Base-by-base conservation (phyloP, 2,113 vertebrate genomes). In the Calyptommatus sinebrachiatus region DNA sequence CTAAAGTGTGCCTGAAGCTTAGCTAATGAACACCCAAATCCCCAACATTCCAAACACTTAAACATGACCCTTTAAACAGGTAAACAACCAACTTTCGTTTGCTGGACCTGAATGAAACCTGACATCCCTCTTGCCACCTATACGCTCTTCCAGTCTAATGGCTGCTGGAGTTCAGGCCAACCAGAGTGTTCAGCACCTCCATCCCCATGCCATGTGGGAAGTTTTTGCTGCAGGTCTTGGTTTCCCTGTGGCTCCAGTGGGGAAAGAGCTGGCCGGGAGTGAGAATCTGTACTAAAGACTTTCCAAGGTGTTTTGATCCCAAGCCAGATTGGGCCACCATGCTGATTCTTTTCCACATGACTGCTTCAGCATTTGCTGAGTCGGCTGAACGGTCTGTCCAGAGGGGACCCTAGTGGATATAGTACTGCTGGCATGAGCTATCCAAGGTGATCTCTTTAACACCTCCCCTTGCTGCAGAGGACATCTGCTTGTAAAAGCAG, bases 371-470 rank as follows among this genome's bases (percentile, higher is more conserved):
- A 63, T 69, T 63, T 79, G 71, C 76, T 68, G 76, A 83, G 82
- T 74, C 28, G 53, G 63, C 76, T 31, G 63, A 69, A 48, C 4
- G 61, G 76, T 4, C 50, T 8, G 7, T 29, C 76, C 20, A 21
- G 50, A 41, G 0, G 28, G 28, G 63, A 7, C 71, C 63, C 53
- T 4, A 22, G 22, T 9, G 65, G 63, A 74, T 35, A 22, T 14
- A 18, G 53, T 2, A 57, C n/a, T 31, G 12, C 53, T 78, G 76
- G 76, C 53, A 72, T n/a, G 0, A 18, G 28, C 70, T 68, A 22
- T 78, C 76, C 69, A 57, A 73, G 76, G 76, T 68, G 76, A 78
- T 78, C 62, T 73, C 76, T 78, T 73, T 74, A 83, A 83, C 82
- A 83, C 71, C 65, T 62, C 3, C 71, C 53, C 26, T 50, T 5